These are phyloP conservation scores for Cryptocephalus moraei DNA, from an alignment of 2,888 invertebrate species.

Conservation along the genomic window DNA sequence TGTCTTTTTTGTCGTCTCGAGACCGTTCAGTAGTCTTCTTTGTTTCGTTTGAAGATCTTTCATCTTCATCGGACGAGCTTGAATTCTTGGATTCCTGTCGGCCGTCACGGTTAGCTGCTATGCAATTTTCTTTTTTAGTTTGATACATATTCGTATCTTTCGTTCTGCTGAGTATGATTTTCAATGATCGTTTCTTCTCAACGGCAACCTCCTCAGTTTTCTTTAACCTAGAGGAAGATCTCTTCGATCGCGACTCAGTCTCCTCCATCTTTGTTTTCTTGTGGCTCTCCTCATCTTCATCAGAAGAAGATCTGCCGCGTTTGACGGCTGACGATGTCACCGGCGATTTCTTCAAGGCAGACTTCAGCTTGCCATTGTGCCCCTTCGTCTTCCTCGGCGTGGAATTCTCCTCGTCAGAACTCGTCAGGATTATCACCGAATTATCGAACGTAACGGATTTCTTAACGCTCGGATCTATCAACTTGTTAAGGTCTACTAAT, in stretches of 20 bases:
- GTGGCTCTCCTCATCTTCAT: background rate
- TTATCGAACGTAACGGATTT: constrained; percentile 21
- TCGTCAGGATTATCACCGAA: constrained; percentile 28
- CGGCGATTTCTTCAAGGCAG: constrained; percentile 6
- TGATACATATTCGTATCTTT: too few relatives aligned
- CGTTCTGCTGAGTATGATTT: too few relatives aligned
- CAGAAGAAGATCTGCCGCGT: background rate
- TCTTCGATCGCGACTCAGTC: background rate
- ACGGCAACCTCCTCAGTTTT: background rate
- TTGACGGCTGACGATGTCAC: background rate
- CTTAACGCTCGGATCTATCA: constrained; percentile 25
- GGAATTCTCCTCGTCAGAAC: constrained; percentile 27
- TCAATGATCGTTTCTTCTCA: too few relatives aligned
- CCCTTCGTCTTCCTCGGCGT: constrained; percentile 7
- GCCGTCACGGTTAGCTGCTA: background rate
- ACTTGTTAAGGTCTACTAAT: constrained; percentile 32
- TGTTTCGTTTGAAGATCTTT: too few relatives aligned
- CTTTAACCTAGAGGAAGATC: background rate
- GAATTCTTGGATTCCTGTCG: background rate
- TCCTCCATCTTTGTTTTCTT: constrained; percentile 3
- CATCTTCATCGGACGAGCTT: too few relatives aligned
- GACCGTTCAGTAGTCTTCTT: too few relatives aligned
- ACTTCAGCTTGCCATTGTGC: constrained; percentile 6
- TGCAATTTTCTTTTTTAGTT: too few relatives aligned
- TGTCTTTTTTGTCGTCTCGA: too few relatives aligned